phyloP scores from a whole-genome alignment of 2,113 vertebrate species.

The Corythornis cristatus region DNA sequence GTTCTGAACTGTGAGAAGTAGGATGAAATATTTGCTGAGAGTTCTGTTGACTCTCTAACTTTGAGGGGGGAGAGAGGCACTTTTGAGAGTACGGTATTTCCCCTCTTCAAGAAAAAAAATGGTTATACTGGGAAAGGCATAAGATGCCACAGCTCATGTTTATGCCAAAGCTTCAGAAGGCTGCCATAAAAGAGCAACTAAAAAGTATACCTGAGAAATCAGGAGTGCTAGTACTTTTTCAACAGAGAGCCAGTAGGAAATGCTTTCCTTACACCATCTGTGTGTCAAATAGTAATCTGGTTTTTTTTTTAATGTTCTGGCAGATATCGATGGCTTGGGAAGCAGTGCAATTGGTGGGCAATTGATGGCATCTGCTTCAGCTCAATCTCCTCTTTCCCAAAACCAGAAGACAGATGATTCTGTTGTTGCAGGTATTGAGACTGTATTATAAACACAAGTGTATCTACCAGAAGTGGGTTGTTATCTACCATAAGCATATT shows the following conservation, averaged over 20 bases:
- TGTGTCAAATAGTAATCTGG: not conserved
- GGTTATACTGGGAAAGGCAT: not conserved
- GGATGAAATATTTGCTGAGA: not conserved
- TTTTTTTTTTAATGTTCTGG: constrained; percentile 3
- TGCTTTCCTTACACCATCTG: not conserved
- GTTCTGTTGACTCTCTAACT: not conserved
- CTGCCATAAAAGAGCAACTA: not conserved
- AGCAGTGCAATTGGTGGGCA: constrained; percentile 94
- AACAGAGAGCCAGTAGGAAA: not conserved
- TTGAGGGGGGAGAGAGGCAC: fast-evolving
- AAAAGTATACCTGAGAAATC: not conserved
- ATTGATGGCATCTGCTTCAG: constrained; percentile 83
- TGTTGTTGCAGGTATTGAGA: constrained; percentile 83
- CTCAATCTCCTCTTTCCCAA: constrained; percentile 82
- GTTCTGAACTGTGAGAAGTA: not conserved
- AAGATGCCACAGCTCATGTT: not conserved
- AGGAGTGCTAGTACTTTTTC: not conserved
- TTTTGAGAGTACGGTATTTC: not conserved
- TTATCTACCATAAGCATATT: not conserved
- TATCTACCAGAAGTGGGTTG: not conserved
- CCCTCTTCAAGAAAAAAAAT: not conserved
- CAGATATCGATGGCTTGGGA: constrained; percentile 95
- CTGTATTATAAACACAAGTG: not conserved
- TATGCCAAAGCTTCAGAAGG: not conserved
- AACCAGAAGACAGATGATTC: constrained; percentile 80